Evolutionary conservation across 2,113 vertebrate species (phyloP).

Genomic region (Triplophysa siluroides): DNA sequence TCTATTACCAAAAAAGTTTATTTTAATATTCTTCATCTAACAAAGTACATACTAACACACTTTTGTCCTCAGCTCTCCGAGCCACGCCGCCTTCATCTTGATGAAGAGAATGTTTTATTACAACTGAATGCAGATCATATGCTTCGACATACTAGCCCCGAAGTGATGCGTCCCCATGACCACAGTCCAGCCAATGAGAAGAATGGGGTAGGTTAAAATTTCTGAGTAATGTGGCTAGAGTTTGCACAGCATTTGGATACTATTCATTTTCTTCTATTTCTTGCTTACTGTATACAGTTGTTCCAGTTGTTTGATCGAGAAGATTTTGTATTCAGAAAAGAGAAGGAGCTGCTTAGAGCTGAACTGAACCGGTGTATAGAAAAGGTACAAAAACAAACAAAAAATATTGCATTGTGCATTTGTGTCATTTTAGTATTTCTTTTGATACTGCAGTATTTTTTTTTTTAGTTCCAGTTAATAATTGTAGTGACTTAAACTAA

Average conservation of each 20-base stretch:
- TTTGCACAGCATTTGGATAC: not conserved
- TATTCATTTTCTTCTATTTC: not conserved
- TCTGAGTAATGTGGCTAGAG: not conserved
- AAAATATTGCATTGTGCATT: not conserved
- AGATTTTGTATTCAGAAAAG: slow-evolving; percentile 60
- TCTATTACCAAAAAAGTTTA: not conserved
- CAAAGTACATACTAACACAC: not conserved
- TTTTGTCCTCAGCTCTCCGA: slow-evolving; percentile 75
- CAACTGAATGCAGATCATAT: slow-evolving; percentile 79
- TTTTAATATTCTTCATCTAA: too few relatives aligned
- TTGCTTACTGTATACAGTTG: not conserved
- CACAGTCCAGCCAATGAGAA: slow-evolving; percentile 58
- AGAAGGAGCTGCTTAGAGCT: slow-evolving; percentile 77
- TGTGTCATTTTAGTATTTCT: not conserved
- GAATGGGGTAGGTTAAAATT: slow-evolving; percentile 64
- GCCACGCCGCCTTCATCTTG: slow-evolving; percentile 78
- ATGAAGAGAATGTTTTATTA: slow-evolving; percentile 77
- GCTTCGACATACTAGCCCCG: slow-evolving; percentile 76
- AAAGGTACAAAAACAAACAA: slow-evolving; percentile 67
- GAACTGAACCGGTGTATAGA: slow-evolving; percentile 75
- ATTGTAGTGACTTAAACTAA: too few relatives aligned
- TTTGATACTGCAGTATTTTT: too few relatives aligned
- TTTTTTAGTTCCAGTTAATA: too few relatives aligned
- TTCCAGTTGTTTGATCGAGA: slow-evolving; percentile 35
- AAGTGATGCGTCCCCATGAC: slow-evolving; percentile 56